Conservation (phyloP, 1,140 invertebrate genomes). For the Drosophila pachea region DNA sequence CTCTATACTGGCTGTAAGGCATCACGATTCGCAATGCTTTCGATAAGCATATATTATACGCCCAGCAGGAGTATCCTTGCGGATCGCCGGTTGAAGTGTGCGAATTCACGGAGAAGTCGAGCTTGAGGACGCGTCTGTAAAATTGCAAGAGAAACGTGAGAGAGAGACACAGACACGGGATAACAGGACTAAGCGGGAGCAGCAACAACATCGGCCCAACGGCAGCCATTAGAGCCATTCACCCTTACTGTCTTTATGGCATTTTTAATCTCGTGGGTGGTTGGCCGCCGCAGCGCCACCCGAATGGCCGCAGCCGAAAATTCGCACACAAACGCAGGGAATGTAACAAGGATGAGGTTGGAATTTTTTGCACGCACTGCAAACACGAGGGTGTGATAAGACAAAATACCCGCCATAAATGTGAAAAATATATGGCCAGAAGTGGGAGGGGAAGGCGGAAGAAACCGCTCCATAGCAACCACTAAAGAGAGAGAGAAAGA, state of each 20-base stretch:
- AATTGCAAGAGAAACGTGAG: constrained; percentile 4
- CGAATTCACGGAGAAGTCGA: no score
- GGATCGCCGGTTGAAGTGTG: no score
- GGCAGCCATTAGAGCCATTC: constrained; percentile 76
- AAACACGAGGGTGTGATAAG: constrained; percentile 77
- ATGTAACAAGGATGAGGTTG: constrained; percentile 20
- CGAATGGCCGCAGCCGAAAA: constrained; percentile 1
- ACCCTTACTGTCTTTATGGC: constrained; percentile 77
- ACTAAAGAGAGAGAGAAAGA: not conserved
- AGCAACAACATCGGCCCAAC: constrained; percentile 36
- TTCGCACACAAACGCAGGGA: not conserved
- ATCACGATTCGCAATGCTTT: no score
- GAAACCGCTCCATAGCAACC: constrained; percentile 37
- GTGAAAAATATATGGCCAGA: constrained; percentile 77
- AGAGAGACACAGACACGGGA: constrained; percentile 29
- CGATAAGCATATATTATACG: no score
- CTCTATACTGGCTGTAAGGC: no score
- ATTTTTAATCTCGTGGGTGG: constrained; percentile 77
- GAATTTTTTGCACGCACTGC: constrained; percentile 75
- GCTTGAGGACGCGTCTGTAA: no score
- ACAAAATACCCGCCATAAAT: constrained; percentile 77
- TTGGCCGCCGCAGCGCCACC: constrained; percentile 39
- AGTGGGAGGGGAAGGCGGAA: constrained; percentile 65
- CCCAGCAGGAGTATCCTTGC: no score
- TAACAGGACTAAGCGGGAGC: constrained; percentile 42